Percentiles rank a stretch among this genome's conserved stretches.
phyloP scores from a whole-genome alignment of 2,888 invertebrate genomes.

The Nomada ruficornis region DNA sequence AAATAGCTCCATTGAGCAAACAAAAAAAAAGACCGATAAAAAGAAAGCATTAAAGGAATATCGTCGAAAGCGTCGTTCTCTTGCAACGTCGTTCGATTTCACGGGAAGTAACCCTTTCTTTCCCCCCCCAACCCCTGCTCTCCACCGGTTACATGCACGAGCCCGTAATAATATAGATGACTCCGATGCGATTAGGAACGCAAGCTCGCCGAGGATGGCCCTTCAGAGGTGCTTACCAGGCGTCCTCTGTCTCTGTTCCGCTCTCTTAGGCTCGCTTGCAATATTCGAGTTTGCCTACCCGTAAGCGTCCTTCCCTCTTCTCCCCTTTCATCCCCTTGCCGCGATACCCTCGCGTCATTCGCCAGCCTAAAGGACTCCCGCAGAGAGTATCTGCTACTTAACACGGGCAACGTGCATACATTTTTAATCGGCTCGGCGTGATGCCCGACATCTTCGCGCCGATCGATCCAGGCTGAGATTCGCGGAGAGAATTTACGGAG shows the following conservation, averaged over 20 bases:
- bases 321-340: conserved; percentile 39
- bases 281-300: conserved; percentile 60
- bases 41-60: conserved; percentile 12
- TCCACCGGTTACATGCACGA: conserved; percentile 61
- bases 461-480: conserved; percentile 54
- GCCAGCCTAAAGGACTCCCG: conserved; percentile 68
- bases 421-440: conserved; percentile 74
- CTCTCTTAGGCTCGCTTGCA: conserved; percentile 48
- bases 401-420: conserved; percentile 74
- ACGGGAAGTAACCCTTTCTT: background rate
- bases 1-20: too few species aligned
- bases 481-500: background rate
- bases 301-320: conserved; percentile 55
- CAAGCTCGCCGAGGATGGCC: conserved; percentile 75
- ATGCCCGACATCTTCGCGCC: conserved; percentile 46
- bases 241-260: conserved; percentile 65
- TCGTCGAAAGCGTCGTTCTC: background rate
- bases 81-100: conserved; percentile 13
- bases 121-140: background rate
- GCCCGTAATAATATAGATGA: conserved; percentile 78
- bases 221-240: conserved; percentile 80
- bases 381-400: conserved; percentile 72
- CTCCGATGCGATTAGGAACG: conserved; percentile 78
- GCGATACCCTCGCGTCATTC: conserved; percentile 49
- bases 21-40: background rate